These are phyloP conservation scores for Sus cebifrons DNA, from an alignment of 2,797 vertebrate species.

Conservation along the genomic window DNA sequence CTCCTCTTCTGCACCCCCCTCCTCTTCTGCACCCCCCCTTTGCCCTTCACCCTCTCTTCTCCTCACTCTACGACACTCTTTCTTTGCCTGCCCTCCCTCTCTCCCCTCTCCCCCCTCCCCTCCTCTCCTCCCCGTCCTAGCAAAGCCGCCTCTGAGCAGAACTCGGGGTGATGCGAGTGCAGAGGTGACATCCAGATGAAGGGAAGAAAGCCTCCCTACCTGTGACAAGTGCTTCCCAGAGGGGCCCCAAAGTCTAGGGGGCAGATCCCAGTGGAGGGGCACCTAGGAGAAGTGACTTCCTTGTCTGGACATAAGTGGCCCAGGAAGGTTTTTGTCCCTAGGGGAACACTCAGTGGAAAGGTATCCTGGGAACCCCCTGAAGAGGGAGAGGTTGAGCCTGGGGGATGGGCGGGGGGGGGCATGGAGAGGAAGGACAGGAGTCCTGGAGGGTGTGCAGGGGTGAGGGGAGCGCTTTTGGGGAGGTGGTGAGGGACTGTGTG, in stretches of 20 bases:
- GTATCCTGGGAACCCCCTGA: neutral
- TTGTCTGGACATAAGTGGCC: neutral
- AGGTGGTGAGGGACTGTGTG: neutral
- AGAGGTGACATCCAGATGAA: neutral
- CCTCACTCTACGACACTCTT: neutral
- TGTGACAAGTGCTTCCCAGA: neutral
- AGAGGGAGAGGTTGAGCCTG: neutral
- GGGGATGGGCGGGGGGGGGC: neutral
- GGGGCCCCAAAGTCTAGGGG: neutral
- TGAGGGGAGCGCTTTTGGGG: neutral
- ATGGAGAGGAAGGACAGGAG: neutral
- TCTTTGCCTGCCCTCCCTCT: neutral
- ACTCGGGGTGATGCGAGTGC: neutral
- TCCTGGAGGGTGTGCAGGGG: neutral
- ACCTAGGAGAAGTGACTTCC: neutral
- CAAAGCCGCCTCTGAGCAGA: neutral
- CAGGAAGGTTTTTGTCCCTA: conserved; percentile 26
- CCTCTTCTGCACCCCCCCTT: neutral
- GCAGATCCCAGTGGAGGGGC: neutral
- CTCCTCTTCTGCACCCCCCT: neutral
- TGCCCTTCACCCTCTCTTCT: neutral
- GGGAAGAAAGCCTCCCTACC: neutral
- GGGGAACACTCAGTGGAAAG: neutral
- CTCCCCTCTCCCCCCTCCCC: too few species aligned
- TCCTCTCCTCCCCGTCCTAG: neutral